Evolutionary conservation across 2,888 invertebrate species (phyloP).

Genomic region (Trissolcus brochymenae): DNA sequence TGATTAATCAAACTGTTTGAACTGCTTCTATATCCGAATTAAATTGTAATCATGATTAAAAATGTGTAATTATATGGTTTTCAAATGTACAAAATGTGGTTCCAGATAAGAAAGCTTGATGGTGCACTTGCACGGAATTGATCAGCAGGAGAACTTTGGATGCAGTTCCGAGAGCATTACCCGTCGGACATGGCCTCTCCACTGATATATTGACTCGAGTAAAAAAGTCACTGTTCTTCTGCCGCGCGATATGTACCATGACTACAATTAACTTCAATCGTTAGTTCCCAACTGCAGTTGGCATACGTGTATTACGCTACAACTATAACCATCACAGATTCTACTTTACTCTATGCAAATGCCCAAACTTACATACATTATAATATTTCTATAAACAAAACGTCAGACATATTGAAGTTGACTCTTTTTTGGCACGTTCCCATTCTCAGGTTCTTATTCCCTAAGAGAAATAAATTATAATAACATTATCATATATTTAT

Average conservation of each 20-base stretch:
- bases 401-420: constrained; percentile 10
- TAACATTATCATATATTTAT: too few species aligned
- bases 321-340: constrained; percentile 43
- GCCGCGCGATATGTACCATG: constrained; percentile 59
- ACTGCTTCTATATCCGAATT: too few species aligned
- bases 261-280: constrained; percentile 53
- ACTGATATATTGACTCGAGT: constrained; percentile 74
- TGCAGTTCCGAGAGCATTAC: constrained; percentile 67
- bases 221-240: constrained; percentile 72
- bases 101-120: too few species aligned
- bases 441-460: constrained; percentile 20
- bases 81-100: too few species aligned
- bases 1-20: too few species aligned
- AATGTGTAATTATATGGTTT: not conserved
- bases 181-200: constrained; percentile 74
- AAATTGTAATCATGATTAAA: not conserved
- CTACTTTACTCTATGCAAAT: constrained; percentile 48
- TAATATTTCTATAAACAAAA: constrained; percentile 32
- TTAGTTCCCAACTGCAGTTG: constrained; percentile 52
- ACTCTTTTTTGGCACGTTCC: constrained; percentile 21
- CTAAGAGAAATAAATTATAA: too few species aligned
- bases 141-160: constrained; percentile 63
- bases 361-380: constrained; percentile 38
- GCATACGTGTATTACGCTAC: constrained; percentile 51
- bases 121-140: constrained; percentile 26